Percentiles rank a stretch among this genome's conserved stretches.
Evolutionary conservation across 2,113 vertebrate species (phyloP).

Genomic region (Rhea americana): DNA sequence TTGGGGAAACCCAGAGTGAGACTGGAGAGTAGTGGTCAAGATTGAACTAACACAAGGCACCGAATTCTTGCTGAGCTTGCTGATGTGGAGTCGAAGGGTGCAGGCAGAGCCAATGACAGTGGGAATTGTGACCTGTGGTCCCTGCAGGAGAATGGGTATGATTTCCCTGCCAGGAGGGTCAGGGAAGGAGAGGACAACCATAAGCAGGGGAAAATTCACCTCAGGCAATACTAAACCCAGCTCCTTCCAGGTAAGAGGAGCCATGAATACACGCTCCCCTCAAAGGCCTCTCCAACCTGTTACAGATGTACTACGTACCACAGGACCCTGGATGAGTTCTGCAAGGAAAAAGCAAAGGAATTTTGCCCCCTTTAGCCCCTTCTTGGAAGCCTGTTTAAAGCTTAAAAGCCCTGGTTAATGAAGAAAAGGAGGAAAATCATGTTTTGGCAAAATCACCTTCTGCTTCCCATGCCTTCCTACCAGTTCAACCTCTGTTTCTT

Average conservation of each 20-base stretch:
- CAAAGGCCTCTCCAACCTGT: neutral
- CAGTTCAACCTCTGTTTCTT: constrained; percentile 32
- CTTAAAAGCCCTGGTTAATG: constrained; percentile 28
- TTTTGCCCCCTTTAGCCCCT: neutral
- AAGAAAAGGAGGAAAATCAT: neutral
- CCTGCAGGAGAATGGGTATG: neutral
- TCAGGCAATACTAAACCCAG: neutral
- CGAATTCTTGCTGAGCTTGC: neutral
- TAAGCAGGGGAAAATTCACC: neutral
- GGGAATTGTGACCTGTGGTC: neutral
- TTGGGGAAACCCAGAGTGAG: neutral
- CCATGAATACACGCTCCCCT: too few relatives aligned
- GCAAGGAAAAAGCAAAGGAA: neutral
- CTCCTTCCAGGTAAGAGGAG: neutral
- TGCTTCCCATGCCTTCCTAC: constrained; percentile 30
- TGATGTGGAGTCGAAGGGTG: neutral
- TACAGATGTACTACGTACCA: accelerated
- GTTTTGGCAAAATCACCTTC: constrained; percentile 18
- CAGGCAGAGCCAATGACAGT: neutral
- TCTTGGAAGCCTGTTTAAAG: neutral
- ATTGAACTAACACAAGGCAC: neutral
- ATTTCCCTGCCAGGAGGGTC: neutral
- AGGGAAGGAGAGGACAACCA: accelerated
- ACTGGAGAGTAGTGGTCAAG: neutral
- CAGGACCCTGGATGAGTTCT: neutral